Base-by-base conservation (phyloP, 2,797 vertebrate genomes). In the Rhabdophis nuchalis region DNA sequence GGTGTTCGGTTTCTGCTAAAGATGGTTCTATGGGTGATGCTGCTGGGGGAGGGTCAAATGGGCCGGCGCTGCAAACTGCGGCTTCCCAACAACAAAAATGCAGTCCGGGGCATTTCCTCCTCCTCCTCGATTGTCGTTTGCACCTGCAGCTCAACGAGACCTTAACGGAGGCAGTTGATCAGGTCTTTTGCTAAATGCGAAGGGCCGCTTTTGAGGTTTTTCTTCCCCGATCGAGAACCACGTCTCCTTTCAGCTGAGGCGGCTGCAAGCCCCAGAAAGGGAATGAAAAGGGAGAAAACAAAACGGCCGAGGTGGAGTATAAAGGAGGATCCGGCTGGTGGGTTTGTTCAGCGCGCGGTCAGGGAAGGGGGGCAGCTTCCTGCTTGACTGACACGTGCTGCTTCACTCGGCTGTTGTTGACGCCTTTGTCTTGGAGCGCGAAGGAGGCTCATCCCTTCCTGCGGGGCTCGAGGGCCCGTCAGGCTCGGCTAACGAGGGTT, bases 371-470 rank as follows among this genome's bases (percentile, higher is more conserved):
- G 92, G 32, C 5, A 29, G n/a, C 5, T 18, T 53, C 52, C 41
- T 52, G 61, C 85, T 87, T n/a, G 1, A 10, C 61, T 27, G 92
- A 88, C 92, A 90, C 89, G 92, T 90, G 92, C 92, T 46, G 86
- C 56, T n/a, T 6, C n/a, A 54, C 27, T 10, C 9, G 57, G 64
- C 50, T 29, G 89, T 29, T 64, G 88, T 68, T 53, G 61, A n/a
- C 82, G 92, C 68, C 92, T 93, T 93, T 93, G 92, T 93, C 56
- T 93, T 6, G 89, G 46, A 53, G 56, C 36, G 41, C 2, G 1
- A 13, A 12, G 27, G 36, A 27, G 58, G 77, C 27, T 87, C n/a
- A 0, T 50, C 41, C 29, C 82, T 77, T 36, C 36, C 29, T 8
- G 50, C 14, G 7, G n/a, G 85, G 18, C 4, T 87, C 29, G 46